These are phyloP conservation scores for Arenaria interpres DNA, from an alignment of 2,113 vertebrate genomes.

Conservation along the genomic window DNA sequence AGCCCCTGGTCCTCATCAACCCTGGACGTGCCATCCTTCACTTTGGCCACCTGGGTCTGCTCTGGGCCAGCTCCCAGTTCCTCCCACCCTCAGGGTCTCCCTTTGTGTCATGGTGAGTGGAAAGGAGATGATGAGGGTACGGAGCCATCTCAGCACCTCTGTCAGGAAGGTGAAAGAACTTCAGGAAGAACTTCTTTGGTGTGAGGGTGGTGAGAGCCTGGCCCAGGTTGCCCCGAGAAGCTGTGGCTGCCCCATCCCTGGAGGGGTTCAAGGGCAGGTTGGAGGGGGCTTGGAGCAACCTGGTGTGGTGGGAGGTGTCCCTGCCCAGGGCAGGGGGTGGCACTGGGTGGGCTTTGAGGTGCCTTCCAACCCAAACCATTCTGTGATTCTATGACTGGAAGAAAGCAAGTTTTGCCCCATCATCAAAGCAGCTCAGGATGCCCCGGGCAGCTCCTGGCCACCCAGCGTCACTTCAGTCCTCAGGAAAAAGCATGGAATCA, in stretches of 20 bases:
- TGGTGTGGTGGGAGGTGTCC: background rate
- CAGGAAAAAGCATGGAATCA: background rate
- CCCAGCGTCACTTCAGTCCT: background rate
- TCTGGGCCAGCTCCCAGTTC: background rate
- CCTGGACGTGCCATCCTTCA: rapidly evolving
- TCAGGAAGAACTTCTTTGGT: background rate
- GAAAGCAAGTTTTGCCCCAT: background rate
- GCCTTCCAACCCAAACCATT: background rate
- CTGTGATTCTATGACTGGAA: rapidly evolving
- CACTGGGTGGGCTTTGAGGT: background rate
- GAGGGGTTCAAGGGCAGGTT: background rate
- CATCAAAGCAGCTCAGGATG: background rate
- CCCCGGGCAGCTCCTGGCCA: background rate
- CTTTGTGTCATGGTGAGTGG: background rate
- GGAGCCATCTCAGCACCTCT: rapidly evolving
- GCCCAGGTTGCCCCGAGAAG: background rate
- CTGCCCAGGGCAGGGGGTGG: background rate
- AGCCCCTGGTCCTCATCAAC: background rate
- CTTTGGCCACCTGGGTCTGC: background rate
- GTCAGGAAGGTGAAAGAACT: too few relatives aligned
- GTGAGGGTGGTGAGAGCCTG: background rate
- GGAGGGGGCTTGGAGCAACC: background rate
- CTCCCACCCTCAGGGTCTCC: background rate
- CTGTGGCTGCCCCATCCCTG: too few relatives aligned
- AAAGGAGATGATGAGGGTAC: background rate